Evolutionary conservation across 2,888 invertebrate species (phyloP), one percentile per base, ranked within the genome.

Genomic region (Heliconius ethilla): DNA sequence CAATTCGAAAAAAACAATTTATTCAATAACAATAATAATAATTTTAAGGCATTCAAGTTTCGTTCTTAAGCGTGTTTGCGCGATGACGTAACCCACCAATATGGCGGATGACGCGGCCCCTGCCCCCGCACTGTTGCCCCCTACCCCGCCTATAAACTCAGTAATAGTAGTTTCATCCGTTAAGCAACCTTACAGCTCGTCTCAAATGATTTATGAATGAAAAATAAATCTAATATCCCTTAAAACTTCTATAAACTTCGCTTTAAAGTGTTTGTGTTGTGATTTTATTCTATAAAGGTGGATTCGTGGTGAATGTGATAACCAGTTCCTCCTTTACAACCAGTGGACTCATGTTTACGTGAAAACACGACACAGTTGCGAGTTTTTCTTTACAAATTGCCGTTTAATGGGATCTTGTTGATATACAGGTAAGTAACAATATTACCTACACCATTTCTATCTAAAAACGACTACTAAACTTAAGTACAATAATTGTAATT

Each of bases 71-170:
- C 77, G 79, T 82, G 78, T 81, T 81, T 82, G 70, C 75, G 70
- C 78, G 87, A 89, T 94, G 94, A 94, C 94, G 94, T 94, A 93
- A 94, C 91, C 88, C 77, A 87, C 87, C 89, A 94, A 93, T 91
- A 94, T 94, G 94, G 94, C 94, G 94, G 89, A 92, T 93, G 94
- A 94, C 94, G 94, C 94, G 92, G 89, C 87, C 88, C 87, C 87
- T 86, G 87, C 89, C 88, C 88, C 87, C 89, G 82, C 85, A 86
- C 86, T 86, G 13, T 37, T n/a, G 6, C 37, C n/a, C 40, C 40
- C 69, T 80, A 77, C 82, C 80, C 81, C 78, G 65, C 77, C 76
- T 82, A 80, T 10, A 69, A 37, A 69, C 69, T 69, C 69, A 15
- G 59, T 59, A n/a, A 59, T 59, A 51, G 82, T 89, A 90, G 90